Evolutionary conservation across 1,140 invertebrate species (phyloP), one percentile per base, ranked within the genome.

Genomic region (Acarapis woodi): DNA sequence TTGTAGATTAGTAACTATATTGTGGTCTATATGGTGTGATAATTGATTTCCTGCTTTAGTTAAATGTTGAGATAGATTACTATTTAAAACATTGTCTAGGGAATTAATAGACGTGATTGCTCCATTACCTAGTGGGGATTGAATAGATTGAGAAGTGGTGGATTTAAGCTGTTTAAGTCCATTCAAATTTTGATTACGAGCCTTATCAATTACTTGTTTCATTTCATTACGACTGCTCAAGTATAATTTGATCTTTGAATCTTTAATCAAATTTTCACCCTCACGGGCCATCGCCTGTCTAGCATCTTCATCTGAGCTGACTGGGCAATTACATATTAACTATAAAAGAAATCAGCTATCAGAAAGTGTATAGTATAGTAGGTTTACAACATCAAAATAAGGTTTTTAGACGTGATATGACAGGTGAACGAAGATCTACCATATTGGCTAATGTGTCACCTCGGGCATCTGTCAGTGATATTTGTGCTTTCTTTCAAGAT

Each of bases 201-300:
- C 60, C 22, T 50, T 45, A 20, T 59, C 52, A 16, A 62, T 62
- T 9, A 62, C 55, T 48, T 79, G 79, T 57, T 88, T 80, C 87
- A 94, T 94, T 58, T 96, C 83, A 6, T 74, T 73, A 3, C 85
- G 72, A 3, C 80, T 88, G 48, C 79, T 87, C 14, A 94, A 63
- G 40, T 82, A 61, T 25, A 96, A 58, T 47, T 74, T 78, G 24
- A 94, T 70, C 53, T 76, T 71, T 39, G 74, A 66, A 43, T 78
- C 77, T 55, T 87, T 85, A 26, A 97, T 71, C 46, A 71, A 72
- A 2, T 73, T 71, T n/a, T n/a, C n/a, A 26, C 79, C 71, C 52
- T 80, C 74, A 31, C 71, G 62, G 51, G 73, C 70, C 78, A 96
- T 93, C 3, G 79, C 88, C 58, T 83, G 73, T 0, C 85, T 66